These are phyloP conservation scores for Mormyrops boulengeri DNA, from an alignment of 2,797 vertebrate genomes.

Conservation along the genomic window DNA sequence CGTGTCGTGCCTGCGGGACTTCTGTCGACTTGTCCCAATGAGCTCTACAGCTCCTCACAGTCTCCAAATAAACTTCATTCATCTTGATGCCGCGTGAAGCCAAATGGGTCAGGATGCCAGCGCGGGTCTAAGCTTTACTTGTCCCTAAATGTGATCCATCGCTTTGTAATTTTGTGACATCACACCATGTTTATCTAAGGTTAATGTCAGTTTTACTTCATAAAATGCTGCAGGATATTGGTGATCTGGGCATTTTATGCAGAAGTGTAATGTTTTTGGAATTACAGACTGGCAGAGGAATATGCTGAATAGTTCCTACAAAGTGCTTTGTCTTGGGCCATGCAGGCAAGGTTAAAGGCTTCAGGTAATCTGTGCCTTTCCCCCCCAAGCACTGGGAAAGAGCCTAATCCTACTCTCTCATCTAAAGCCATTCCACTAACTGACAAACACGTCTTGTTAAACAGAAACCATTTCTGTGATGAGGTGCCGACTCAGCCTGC, in stretches of 20 bases:
- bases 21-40: conserved; percentile 49
- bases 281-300: not conserved
- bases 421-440: not conserved
- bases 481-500: not conserved
- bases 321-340: not conserved
- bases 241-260: not conserved
- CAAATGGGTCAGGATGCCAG: conserved; percentile 17
- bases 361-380: not conserved
- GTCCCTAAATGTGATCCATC: not conserved
- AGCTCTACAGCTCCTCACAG: conserved; percentile 34
- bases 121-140: not conserved
- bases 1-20: conserved; percentile 50
- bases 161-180: not conserved
- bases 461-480: not conserved
- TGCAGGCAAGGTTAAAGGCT: not conserved
- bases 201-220: not conserved
- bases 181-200: not conserved
- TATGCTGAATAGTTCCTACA: not conserved
- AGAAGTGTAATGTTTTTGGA: not conserved
- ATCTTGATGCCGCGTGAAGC: not conserved
- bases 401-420: not conserved
- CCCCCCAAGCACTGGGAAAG: not conserved
- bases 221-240: not conserved
- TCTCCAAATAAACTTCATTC: conserved; percentile 35
- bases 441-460: not conserved